Conservation (phyloP, 2,888 invertebrate species). For the Diaprepes abbreviatus region DNA sequence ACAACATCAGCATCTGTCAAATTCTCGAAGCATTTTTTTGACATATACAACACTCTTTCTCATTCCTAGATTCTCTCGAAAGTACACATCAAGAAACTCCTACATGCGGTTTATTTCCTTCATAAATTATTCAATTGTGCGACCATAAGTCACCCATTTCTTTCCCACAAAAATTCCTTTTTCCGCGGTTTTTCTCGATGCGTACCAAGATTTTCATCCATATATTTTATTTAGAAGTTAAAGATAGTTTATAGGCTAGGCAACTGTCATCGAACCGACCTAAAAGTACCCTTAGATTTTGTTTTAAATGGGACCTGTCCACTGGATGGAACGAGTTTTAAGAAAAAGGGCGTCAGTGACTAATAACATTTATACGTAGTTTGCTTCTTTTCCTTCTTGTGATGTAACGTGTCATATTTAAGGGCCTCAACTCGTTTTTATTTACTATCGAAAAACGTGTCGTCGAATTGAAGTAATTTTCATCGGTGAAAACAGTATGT, state of each 20-base stretch:
- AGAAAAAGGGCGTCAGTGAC: conserved; percentile 33
- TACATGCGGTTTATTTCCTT: no score
- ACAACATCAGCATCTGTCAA: no score
- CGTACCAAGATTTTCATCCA: not conserved
- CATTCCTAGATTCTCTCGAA: no score
- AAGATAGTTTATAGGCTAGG: not conserved
- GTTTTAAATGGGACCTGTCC: conserved; percentile 2
- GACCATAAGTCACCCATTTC: not conserved
- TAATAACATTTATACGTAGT: conserved; percentile 31
- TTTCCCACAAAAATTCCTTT: not conserved
- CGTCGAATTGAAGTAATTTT: no score
- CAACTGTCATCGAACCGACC: not conserved
- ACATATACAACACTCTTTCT: no score
- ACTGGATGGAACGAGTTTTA: conserved; percentile 21
- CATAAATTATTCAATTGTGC: not conserved
- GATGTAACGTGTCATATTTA: conserved; percentile 19
- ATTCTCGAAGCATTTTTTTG: no score
- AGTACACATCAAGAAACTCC: no score
- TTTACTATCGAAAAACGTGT: no score
- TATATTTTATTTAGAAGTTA: not conserved
- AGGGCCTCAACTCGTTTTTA: conserved; percentile 21
- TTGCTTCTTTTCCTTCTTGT: conserved; percentile 11
- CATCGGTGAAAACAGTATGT: no score
- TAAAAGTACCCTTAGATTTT: not conserved
- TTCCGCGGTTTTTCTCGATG: not conserved